A percentile compares a stretch with the other conserved stretches of the same genome.
phyloP scores from a whole-genome alignment of 2,113 vertebrate species.

The Actenoides hombroni region DNA sequence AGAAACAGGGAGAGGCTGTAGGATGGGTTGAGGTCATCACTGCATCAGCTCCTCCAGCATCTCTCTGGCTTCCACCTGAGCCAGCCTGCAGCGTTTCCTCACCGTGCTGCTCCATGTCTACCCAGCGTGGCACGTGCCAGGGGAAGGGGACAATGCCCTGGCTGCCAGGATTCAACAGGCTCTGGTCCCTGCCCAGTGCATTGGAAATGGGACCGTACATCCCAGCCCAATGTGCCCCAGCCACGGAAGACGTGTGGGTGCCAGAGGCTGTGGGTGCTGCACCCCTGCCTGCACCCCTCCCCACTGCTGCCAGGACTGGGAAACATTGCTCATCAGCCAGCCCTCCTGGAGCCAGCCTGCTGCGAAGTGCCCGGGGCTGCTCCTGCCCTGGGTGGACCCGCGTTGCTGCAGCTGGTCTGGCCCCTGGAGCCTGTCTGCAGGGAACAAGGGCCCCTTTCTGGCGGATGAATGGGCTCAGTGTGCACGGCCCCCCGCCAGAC shows the following conservation, averaged over 20 bases:
- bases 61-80: not conserved
- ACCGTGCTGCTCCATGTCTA: fast-evolving
- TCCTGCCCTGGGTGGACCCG: not conserved
- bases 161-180: not conserved
- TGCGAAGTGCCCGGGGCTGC: not conserved
- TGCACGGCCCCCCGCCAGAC: not conserved
- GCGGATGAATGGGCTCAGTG: conserved; percentile 39
- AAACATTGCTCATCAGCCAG: not conserved
- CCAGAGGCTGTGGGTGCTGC: not conserved
- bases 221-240: not conserved
- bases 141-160: too few species aligned
- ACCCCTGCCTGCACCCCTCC: not conserved
- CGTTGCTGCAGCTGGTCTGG: not conserved
- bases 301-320: not conserved
- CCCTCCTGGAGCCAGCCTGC: not conserved
- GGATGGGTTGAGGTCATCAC: not conserved
- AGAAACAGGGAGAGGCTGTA: fast-evolving
- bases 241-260: fast-evolving
- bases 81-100: fast-evolving
- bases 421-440: conserved; percentile 10
- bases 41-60: not conserved
- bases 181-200: fast-evolving
- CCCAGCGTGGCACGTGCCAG: fast-evolving
- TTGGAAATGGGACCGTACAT: fast-evolving
- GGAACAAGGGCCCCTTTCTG: conserved; percentile 60